These are phyloP conservation scores for Lophius americanus DNA, from an alignment of 2,797 vertebrate genomes.

Conservation along the genomic window DNA sequence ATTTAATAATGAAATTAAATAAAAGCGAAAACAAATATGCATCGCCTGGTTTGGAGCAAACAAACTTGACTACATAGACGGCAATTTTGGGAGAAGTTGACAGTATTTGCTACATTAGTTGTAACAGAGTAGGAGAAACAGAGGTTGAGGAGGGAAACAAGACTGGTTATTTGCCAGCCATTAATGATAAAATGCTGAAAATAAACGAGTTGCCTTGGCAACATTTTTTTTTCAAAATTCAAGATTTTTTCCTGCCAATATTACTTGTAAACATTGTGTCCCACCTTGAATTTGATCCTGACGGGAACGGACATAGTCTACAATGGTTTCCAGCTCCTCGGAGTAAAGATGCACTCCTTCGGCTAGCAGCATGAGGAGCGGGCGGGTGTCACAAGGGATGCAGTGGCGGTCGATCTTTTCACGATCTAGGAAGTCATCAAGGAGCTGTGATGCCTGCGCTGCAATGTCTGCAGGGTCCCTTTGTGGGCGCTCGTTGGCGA, in stretches of 20 bases:
- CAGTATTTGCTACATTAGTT: background rate
- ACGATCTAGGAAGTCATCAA: conserved; percentile 79
- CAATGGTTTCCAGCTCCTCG: conserved; percentile 77
- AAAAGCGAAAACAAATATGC: background rate
- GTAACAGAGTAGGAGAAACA: background rate
- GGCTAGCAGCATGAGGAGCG: conserved; percentile 80
- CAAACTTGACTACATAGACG: too few relatives aligned
- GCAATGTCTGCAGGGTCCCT: conserved; percentile 76
- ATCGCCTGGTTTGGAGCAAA: background rate
- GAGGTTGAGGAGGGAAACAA: background rate
- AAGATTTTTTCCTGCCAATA: too few relatives aligned
- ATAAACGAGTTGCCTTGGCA: background rate
- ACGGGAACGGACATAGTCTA: conserved; percentile 72
- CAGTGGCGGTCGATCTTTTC: conserved; percentile 74
- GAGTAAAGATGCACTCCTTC: conserved; percentile 79
- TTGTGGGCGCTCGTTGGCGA: conserved; percentile 52
- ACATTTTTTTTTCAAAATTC: too few relatives aligned
- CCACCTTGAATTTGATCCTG: conserved; percentile 80
- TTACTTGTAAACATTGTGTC: background rate
- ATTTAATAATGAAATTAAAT: background rate
- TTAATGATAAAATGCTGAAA: background rate
- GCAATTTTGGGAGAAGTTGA: too few relatives aligned
- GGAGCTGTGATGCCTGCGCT: conserved; percentile 79
- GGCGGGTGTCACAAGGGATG: conserved; percentile 74
- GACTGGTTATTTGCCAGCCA: background rate